Base-by-base conservation (phyloP, 1,140 invertebrate species). In the Halictus rubicundus region DNA sequence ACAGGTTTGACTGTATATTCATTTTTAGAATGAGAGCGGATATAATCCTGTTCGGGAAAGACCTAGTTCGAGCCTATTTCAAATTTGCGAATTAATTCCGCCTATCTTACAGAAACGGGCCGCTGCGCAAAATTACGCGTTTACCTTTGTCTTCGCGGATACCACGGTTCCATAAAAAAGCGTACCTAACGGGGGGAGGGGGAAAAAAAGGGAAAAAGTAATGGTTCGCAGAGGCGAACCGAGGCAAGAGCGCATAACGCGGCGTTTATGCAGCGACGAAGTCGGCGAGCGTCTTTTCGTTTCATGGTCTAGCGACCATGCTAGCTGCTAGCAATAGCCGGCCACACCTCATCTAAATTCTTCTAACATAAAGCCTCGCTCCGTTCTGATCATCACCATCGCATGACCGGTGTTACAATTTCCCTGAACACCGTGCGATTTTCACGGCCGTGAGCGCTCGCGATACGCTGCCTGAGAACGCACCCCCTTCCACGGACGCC, bases 231-330 rank as follows among this genome's bases (percentile, higher is more conserved):
- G 23, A 78, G 54, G 65, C 64, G 12, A 19, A 21, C 8, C 23
- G 25, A 60, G 49, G 83, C 88, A 88, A 87, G 86, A 89, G 64
- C 73, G 79, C 88, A 88, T 89, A 88, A 92, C 88, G 82, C 85
- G 61, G 64, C 77, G 74, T 79, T 87, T 88, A 80, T 78, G 61
- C 72, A 65, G 80, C 19, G 10, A 71, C 68, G 63, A 76, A 61
- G 25, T 81, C 84, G 74, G 84, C 78, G 19, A 79, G 86, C 70
- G 84, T 89, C 86, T 87, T 90, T 91, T 84, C 76, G 81, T 88
- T 91, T 91, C 86, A 91, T 81, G 91, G 89, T 92, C 90, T 88
- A 86, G n/a, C 74, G 89, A 85, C 3, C 76, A 49, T 80, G 83
- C 80, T 83, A 86, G n/a, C 27, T 32, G 32, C 32, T 10, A 46